Base-by-base conservation (phyloP, 2,113 vertebrate species). In the Sebastes fasciatus region DNA sequence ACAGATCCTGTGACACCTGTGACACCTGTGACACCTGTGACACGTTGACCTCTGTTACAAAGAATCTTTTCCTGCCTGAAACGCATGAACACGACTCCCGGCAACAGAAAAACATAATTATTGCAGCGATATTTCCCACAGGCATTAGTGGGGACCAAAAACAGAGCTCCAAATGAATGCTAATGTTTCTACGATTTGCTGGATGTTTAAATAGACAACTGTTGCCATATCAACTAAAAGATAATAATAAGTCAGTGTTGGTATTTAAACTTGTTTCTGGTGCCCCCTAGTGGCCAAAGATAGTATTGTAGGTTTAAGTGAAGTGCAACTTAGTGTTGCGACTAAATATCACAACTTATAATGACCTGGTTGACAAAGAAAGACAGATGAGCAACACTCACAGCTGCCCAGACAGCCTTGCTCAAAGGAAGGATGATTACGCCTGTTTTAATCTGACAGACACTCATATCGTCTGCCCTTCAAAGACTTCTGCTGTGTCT, bases 401-500 rank as follows among this genome's bases (percentile, higher is more conserved):
- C 57, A 89, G 69, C 73, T 88, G 48, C 84, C 3, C 65, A 84
- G 80, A 89, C 90, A 80, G 63, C 88, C 83, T 88, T 91, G 90
- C 45, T 82, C 70, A 86, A 62, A 71, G 87, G 69, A 79, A 81
- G 65, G 66, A 89, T 60, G 80, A 90, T 86, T 84, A 69, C 74
- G 52, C 68, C 61, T 92, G 88, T 88, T 90, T 91, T 87, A 61
- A 82, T 89, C 54, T 83, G 83, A 91, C 75, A 93, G 83, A 89
- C 54, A 52, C 14, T 79, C 66, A 74, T 84, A 83, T 92, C 79
- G 5, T 85, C 82, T 80, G 85, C 60, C 72, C 73, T 91, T 90
- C 83, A 92, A 74, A 82, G 58, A 82, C 68, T 77, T 79, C 64
- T 93, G 85, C 63, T 90, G 82, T 84, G 82, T 93, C 91, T 93